Evolutionary conservation across 1,140 invertebrate species (phyloP).

Genomic region (Drosophila kurseongensis): DNA sequence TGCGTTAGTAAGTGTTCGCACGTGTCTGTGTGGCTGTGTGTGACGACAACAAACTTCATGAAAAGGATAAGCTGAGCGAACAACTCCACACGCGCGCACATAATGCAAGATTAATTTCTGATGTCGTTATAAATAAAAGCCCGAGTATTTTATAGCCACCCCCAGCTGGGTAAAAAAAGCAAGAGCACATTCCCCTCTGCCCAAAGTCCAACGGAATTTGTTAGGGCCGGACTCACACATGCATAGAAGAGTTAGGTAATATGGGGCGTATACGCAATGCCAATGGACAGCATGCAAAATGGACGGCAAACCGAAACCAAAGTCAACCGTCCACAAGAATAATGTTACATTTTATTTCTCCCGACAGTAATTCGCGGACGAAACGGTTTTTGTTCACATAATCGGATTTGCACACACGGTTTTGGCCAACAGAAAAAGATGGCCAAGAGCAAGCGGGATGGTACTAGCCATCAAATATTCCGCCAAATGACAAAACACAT

Average conservation of each 20-base stretch:
- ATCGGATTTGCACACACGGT: constrained; percentile 65
- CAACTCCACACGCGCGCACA: constrained; percentile 62
- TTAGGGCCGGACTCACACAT: constrained; percentile 19
- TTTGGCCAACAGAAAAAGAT: constrained; percentile 1
- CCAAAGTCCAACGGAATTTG: constrained; percentile 8
- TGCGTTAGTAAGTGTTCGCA: constrained; percentile 56
- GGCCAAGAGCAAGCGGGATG: not conserved
- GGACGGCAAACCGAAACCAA: constrained; percentile 25
- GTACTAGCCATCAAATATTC: constrained; percentile 27
- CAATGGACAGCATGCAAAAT: constrained; percentile 3
- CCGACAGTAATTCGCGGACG: constrained; percentile 74
- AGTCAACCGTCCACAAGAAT: constrained; percentile 74
- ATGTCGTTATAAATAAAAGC: constrained; percentile 82
- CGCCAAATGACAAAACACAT: constrained; percentile 46
- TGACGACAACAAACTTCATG: constrained; percentile 70
- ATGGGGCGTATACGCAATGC: constrained; percentile 61
- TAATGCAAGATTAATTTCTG: constrained; percentile 82
- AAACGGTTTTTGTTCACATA: constrained; percentile 73
- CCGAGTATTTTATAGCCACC: constrained; percentile 69
- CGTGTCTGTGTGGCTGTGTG: constrained; percentile 40
- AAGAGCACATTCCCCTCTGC: not conserved
- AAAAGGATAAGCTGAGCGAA: constrained; percentile 70
- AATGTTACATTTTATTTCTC: constrained; percentile 81
- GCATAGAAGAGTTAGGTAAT: constrained; percentile 53
- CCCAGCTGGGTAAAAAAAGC: not conserved